Percentiles rank a stretch among this genome's conserved stretches.
phyloP scores from a whole-genome alignment of 2,888 invertebrate species.

The Dilophus febrilis region DNA sequence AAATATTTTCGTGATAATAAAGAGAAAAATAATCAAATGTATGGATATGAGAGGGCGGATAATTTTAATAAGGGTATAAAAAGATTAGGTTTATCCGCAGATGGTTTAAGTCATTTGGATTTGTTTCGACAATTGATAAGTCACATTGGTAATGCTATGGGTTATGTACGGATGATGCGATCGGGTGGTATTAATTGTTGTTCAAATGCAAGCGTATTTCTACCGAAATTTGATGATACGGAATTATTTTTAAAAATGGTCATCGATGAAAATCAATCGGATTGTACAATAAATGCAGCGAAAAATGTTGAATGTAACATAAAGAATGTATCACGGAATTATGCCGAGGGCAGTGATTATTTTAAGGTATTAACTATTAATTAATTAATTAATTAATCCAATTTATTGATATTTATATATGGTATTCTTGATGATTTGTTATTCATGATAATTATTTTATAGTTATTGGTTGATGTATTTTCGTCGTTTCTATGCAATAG shows the following conservation, averaged over 20 bases:
- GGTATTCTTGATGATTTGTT: too few relatives aligned
- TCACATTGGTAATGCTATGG: conserved; percentile 92
- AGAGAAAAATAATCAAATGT: conserved; percentile 43
- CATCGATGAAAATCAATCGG: conserved; percentile 39
- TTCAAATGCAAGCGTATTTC: conserved; percentile 76
- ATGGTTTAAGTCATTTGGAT: conserved; percentile 80
- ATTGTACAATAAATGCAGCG: conserved; percentile 45
- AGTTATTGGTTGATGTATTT: conserved; percentile 83
- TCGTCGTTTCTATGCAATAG: conserved; percentile 71
- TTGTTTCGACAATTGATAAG: conserved; percentile 81
- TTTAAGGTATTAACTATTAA: conserved; percentile 36
- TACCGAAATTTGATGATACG: conserved; percentile 54
- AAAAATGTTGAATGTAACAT: conserved; percentile 63
- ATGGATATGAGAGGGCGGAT: conserved; percentile 80
- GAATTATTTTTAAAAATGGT: conserved; percentile 46
- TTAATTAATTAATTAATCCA: conserved; percentile 16
- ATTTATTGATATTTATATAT: too few relatives aligned
- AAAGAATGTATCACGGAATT: conserved; percentile 60
- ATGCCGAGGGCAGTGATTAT: conserved; percentile 77
- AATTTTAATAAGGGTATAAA: conserved; percentile 84
- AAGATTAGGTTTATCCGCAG: conserved; percentile 64
- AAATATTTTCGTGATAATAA: conserved; percentile 65
- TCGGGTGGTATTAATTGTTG: conserved; percentile 88
- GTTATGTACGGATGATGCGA: conserved; percentile 83
- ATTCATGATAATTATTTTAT: conserved; percentile 15